Evolutionary conservation across 2,113 vertebrate genomes (phyloP).

Genomic region (Xenopus laevis): DNA sequence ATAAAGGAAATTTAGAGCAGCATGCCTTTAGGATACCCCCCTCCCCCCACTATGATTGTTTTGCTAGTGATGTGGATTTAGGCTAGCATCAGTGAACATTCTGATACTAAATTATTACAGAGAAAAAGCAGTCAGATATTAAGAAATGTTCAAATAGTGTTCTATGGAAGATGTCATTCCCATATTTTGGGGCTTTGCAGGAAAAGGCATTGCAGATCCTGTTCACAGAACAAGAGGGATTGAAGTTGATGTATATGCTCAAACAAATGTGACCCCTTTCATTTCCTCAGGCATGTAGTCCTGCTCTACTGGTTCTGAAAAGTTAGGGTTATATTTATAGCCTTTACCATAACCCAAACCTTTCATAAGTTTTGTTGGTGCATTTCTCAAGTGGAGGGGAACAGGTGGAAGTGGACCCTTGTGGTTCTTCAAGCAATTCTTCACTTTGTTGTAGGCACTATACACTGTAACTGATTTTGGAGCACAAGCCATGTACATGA

Average conservation of each 20-base stretch:
- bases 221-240: no score
- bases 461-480: constrained; percentile 88
- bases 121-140: no score
- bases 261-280: constrained; percentile 75
- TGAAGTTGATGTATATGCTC: not conserved
- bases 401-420: constrained; percentile 84
- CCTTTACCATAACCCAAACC: constrained; percentile 84
- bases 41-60: no score
- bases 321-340: constrained; percentile 89
- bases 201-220: no score
- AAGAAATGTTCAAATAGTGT: no score
- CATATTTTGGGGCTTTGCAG: no score
- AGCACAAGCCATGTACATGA: constrained; percentile 83
- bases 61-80: no score
- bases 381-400: constrained; percentile 88
- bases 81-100: no score
- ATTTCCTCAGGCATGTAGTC: constrained; percentile 85
- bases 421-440: constrained; percentile 82
- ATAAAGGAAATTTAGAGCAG: no score
- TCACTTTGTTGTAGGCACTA: constrained; percentile 81
- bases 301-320: constrained; percentile 75
- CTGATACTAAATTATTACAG: no score
- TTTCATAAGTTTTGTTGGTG: constrained; percentile 89
- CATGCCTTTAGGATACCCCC: no score
- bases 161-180: no score